phyloP scores from a whole-genome alignment of 1,140 invertebrate species.

The Microvelia longipes region DNA sequence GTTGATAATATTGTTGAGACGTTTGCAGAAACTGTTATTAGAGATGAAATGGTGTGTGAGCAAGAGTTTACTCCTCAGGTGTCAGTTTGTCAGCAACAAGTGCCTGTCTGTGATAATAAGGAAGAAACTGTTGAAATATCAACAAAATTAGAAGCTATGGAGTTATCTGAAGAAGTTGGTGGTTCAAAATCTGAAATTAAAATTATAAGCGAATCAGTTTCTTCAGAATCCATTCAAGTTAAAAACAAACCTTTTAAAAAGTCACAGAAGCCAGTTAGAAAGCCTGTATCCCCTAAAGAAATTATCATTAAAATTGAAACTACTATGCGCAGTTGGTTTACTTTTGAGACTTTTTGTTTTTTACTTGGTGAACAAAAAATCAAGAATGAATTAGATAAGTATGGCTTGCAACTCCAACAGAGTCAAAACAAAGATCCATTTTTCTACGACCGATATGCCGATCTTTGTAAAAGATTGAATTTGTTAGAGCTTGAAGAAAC shows the following conservation, averaged over 20 bases:
- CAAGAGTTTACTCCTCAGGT: neutral
- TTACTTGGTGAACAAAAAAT: conserved; percentile 6
- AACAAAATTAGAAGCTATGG: neutral
- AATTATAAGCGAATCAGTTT: neutral
- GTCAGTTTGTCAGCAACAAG: neutral
- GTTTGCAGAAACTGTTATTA: neutral
- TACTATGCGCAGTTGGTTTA: conserved; percentile 10
- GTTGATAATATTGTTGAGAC: no score
- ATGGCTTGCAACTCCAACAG: neutral
- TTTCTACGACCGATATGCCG: conserved; percentile 1
- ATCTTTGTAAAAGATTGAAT: conserved; percentile 3
- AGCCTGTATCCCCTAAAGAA: neutral
- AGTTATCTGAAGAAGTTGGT: neutral
- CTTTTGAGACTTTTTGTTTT: conserved; percentile 5
- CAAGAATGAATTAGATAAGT: neutral
- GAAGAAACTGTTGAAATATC: no score
- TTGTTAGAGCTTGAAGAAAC: conserved; percentile 2
- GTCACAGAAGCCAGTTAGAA: neutral
- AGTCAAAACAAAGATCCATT: neutral
- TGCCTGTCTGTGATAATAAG: neutral
- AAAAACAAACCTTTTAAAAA: neutral
- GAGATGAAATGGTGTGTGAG: neutral
- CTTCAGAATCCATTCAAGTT: no score
- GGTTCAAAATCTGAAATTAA: neutral
- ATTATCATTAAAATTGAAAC: conserved; percentile 7